A percentile compares a stretch with the other conserved stretches of the same genome.
These are phyloP conservation scores for Cryptotis parvus DNA, from an alignment of 2,113 vertebrate genomes.

Conservation along the genomic window DNA sequence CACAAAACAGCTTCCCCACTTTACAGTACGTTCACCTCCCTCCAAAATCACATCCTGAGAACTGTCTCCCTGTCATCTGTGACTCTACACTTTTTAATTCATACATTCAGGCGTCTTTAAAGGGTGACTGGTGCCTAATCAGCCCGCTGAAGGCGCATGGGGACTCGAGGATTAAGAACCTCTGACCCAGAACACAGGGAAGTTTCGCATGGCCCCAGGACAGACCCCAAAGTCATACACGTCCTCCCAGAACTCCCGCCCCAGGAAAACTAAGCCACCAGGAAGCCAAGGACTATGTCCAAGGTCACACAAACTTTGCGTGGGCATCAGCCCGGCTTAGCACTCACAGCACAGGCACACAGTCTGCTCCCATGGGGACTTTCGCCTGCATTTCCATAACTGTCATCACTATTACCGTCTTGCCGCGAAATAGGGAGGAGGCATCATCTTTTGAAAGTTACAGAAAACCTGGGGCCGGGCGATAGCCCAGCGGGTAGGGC, in stretches of 20 bases:
- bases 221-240: neutral
- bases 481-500: too few species aligned
- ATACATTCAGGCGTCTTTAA: neutral
- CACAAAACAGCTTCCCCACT: neutral
- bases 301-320: neutral
- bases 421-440: conserved; percentile 2
- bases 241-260: too few species aligned
- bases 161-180: neutral
- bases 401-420: neutral
- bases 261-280: conserved; percentile 9
- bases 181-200: neutral
- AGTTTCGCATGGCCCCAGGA: neutral
- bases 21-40: neutral
- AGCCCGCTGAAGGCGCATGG: neutral
- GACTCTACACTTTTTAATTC: neutral
- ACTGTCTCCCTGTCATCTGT: conserved; percentile 16
- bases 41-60: neutral
- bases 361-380: neutral
- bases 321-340: neutral
- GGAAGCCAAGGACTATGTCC: neutral
- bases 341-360: neutral
- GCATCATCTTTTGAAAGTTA: conserved; percentile 47
- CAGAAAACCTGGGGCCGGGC: conserved; percentile 17
- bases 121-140: neutral
- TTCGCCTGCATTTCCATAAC: neutral